Evolutionary conservation across 2,797 vertebrate genomes (phyloP), one percentile per base, ranked within the genome.

Genomic region (Pteronotus mesoamericanus): DNA sequence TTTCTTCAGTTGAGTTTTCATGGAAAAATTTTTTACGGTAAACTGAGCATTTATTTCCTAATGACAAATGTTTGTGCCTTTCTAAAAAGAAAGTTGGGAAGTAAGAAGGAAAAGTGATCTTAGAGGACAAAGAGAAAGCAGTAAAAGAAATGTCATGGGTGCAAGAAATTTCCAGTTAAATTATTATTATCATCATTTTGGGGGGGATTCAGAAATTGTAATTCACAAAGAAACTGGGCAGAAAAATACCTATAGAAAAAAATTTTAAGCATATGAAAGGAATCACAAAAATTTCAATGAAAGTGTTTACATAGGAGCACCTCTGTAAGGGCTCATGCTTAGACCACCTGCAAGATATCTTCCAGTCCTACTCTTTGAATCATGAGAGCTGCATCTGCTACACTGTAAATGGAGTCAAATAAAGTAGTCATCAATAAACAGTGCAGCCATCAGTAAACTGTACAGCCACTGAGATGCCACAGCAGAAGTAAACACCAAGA

Each of bases 1-100:
- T 59, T 39, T 87, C 84, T 66, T 57, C 57, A 89, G 37, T 34
- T 86, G n/a, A 55, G 29, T 78, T 85, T 92, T 86, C 74, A 68
- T 84, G 29, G 55, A 53, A 89, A 78, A 15, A 18, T 5, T 15
- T 15, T 74, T 77, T 26, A n/a, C 8, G n/a, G 29, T 18, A 82
- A 91, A 88, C 26, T 44, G 48, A 95, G 15, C 12, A 86, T 55
- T 91, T 88, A 44, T 89, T 74, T 92, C 26, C 75, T 89, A 89
- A 94, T 94, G 53, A 86, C 29, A 89, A 82, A 66, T 75, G 92
- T 77, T 84, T 66, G 34, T 55, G 74, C 24, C 37, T 74, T 91
- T 92, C 32, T 86, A 16, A 53, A 94, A 53, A 80, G 48, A 83
- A 16, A 88, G 44, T 14, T 59, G 26, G 24, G 71, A 55, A 71